Conservation (phyloP, 1,140 invertebrate genomes). For the Ips nitidus region DNA sequence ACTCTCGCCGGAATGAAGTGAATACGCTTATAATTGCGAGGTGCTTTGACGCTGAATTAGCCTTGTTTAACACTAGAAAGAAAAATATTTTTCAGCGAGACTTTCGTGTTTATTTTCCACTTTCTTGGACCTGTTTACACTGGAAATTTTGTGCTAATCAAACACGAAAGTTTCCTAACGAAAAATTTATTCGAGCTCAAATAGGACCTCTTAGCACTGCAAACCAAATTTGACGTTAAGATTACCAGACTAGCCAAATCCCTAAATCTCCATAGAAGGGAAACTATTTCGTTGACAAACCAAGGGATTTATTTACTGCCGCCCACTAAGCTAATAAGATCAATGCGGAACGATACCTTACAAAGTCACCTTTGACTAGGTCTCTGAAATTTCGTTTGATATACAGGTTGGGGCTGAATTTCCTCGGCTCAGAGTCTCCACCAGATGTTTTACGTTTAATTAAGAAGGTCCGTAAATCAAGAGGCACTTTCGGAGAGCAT, state of each 20-base stretch:
- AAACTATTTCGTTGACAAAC: no score
- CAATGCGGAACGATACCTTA: no score
- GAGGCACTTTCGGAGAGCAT: conserved; percentile 31
- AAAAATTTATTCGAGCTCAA: no score
- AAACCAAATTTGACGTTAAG: no score
- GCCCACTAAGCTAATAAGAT: no score
- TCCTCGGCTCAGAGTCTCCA: not conserved
- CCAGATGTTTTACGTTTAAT: conserved; percentile 43
- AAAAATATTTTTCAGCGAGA: not conserved
- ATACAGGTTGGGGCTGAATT: no score
- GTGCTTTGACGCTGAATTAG: conserved; percentile 4
- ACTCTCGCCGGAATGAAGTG: not conserved
- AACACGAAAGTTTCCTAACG: not conserved
- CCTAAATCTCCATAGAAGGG: no score
- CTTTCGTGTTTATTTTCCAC: conserved; percentile 3
- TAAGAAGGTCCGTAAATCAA: conserved; percentile 44
- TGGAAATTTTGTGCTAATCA: not conserved
- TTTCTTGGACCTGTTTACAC: not conserved
- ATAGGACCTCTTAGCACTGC: no score
- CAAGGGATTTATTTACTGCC: no score
- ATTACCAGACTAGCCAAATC: no score
- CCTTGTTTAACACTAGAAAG: conserved; percentile 2
- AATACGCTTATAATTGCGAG: conserved; percentile 5
- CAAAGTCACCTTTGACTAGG: no score
- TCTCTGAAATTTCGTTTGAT: no score